Conservation (phyloP, 2,888 invertebrate species). For the Diaperis boleti region DNA sequence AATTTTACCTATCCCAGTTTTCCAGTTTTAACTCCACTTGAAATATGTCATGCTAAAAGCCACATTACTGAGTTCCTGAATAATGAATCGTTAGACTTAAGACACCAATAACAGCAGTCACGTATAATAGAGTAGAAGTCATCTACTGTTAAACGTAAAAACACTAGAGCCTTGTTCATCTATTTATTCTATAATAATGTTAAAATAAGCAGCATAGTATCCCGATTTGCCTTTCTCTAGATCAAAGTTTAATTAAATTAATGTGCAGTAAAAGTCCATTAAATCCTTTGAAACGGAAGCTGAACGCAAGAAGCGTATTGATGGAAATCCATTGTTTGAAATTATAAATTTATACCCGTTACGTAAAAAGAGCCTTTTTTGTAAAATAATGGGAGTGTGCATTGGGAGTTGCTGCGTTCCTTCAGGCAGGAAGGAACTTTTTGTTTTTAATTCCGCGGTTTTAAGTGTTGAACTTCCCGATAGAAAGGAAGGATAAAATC, state of each 20-base stretch:
- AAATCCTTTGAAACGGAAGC: background rate
- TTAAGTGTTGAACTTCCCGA: background rate
- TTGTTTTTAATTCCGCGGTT: conserved; percentile 1
- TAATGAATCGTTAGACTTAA: conserved; percentile 27
- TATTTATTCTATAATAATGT: background rate
- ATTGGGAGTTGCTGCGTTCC: background rate
- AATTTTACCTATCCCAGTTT: conserved; percentile 1
- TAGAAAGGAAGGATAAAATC: background rate
- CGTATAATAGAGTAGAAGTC: no score
- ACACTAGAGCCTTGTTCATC: background rate
- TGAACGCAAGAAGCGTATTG: background rate
- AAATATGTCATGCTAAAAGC: conserved; percentile 7
- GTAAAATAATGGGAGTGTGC: background rate
- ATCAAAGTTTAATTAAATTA: background rate
- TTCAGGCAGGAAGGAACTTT: background rate
- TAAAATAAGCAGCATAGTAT: background rate
- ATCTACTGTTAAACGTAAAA: no score
- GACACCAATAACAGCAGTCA: background rate
- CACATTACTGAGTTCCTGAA: conserved; percentile 4
- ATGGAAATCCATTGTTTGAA: background rate
- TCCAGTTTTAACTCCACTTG: conserved; percentile 8
- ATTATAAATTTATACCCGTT: background rate
- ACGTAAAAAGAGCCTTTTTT: background rate
- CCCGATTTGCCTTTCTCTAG: no score
- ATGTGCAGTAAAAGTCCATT: background rate